A percentile compares a stretch with the other conserved stretches of the same genome.
phyloP scores from a whole-genome alignment of 2,113 vertebrate genomes.

The Leucopsar rothschildi region DNA sequence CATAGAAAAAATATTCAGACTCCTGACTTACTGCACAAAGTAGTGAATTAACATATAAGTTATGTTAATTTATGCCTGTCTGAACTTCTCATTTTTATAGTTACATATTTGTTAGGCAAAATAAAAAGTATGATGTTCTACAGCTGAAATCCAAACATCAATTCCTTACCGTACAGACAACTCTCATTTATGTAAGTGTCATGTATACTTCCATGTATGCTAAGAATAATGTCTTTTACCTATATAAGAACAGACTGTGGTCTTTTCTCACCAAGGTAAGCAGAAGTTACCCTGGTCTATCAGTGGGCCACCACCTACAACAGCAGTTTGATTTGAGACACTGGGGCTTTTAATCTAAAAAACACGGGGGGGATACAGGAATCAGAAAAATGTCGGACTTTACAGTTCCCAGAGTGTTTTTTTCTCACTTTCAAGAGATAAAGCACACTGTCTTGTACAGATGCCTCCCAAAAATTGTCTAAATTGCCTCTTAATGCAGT shows the following conservation, averaged over 20 bases:
- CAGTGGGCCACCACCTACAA: not conserved
- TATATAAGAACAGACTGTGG: not conserved
- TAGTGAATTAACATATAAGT: not conserved
- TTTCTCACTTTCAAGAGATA: not conserved
- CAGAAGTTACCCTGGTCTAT: not conserved
- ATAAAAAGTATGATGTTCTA: not conserved
- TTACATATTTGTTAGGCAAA: not conserved
- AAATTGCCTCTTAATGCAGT: not conserved
- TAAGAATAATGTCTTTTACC: not conserved
- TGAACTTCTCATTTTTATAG: not conserved
- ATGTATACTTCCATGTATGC: not conserved
- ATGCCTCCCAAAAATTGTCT: not conserved
- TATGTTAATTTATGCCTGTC: too few species aligned
- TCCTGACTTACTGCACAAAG: not conserved
- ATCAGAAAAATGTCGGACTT: not conserved
- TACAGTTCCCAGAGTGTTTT: not conserved
- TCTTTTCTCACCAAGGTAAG: not conserved
- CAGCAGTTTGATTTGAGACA: not conserved
- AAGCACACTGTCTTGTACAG: not conserved
- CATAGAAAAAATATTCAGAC: not conserved
- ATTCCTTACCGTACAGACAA: not conserved
- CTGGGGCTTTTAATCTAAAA: not conserved
- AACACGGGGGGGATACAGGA: rapidly evolving
- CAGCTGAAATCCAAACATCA: not conserved
- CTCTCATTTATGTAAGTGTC: not conserved